These are phyloP conservation scores for Cosmorhoe ocellata DNA, from an alignment of 2,888 invertebrate genomes.

Conservation along the genomic window DNA sequence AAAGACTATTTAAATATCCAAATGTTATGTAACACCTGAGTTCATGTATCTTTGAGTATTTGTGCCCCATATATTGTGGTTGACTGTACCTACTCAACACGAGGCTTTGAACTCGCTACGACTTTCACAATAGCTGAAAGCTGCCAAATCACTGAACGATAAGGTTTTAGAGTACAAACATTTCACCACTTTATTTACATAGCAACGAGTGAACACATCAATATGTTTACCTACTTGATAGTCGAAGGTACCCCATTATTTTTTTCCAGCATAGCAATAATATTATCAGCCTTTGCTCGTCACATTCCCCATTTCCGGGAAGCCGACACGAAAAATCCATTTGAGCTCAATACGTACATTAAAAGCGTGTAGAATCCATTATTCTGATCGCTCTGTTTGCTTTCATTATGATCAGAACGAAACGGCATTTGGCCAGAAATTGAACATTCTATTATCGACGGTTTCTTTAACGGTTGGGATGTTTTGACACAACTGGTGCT, in stretches of 20 bases:
- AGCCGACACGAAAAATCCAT: slow-evolving; percentile 35
- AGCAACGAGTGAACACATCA: neutral
- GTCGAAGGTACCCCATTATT: slow-evolving; percentile 1
- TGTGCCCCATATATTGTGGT: too few relatives aligned
- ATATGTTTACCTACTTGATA: neutral
- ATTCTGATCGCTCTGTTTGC: slow-evolving; percentile 28
- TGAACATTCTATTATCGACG: slow-evolving; percentile 2
- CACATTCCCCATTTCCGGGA: slow-evolving; percentile 24
- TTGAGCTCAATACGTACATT: slow-evolving; percentile 23
- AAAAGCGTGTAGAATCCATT: slow-evolving; percentile 22
- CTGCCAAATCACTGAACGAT: too few relatives aligned
- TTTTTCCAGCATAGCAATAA: slow-evolving; percentile 8
- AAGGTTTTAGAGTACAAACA: too few relatives aligned
- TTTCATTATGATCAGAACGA: slow-evolving; percentile 23
- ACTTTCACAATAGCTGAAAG: too few relatives aligned
- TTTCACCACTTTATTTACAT: neutral
- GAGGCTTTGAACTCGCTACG: too few relatives aligned
- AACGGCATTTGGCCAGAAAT: slow-evolving; percentile 7
- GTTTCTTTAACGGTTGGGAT: neutral
- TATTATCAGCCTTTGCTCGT: slow-evolving; percentile 22
- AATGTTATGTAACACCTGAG: too few relatives aligned
- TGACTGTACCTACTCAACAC: too few relatives aligned
- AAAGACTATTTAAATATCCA: too few relatives aligned
- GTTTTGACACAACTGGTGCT: too few relatives aligned
- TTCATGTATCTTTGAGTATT: too few relatives aligned